These are phyloP conservation scores for Formica exsecta DNA, from an alignment of 1,140 invertebrate species.

Conservation along the genomic window DNA sequence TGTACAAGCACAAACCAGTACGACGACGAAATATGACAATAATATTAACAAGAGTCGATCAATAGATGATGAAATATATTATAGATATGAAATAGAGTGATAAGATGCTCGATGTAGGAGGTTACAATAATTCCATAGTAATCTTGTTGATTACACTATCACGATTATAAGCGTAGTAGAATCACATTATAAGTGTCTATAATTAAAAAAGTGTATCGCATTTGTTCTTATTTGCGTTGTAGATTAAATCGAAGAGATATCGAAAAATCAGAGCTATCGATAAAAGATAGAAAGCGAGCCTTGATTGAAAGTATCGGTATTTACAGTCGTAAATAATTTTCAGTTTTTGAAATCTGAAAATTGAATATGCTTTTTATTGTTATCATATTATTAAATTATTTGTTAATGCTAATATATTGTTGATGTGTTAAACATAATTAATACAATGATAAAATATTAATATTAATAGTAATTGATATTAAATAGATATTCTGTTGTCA, in stretches of 20 bases:
- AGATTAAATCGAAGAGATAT: slow-evolving; percentile 15
- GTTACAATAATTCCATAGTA: background rate
- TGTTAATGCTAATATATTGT: too few species aligned
- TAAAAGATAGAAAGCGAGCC: background rate
- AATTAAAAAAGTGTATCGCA: background rate
- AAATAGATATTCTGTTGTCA: too few species aligned
- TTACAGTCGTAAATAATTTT: too few species aligned
- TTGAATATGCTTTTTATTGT: too few species aligned
- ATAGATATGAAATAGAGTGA: background rate
- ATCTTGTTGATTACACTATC: background rate
- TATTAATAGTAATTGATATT: too few species aligned
- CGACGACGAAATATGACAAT: background rate
- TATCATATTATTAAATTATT: too few species aligned
- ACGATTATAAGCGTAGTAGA: background rate
- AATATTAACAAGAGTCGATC: slow-evolving; percentile 35
- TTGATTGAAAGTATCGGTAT: too few species aligned
- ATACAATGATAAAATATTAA: too few species aligned
- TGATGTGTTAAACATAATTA: too few species aligned
- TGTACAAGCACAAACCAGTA: slow-evolving; percentile 14
- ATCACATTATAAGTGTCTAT: background rate
- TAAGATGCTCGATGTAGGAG: background rate
- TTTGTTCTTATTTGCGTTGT: background rate
- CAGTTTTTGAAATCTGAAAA: too few species aligned
- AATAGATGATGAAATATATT: background rate
- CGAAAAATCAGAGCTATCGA: slow-evolving; percentile 1